Evolutionary conservation across 1,140 invertebrate genomes (phyloP), one percentile per base, ranked within the genome.

Genomic region (Listronotus oregonensis): DNA sequence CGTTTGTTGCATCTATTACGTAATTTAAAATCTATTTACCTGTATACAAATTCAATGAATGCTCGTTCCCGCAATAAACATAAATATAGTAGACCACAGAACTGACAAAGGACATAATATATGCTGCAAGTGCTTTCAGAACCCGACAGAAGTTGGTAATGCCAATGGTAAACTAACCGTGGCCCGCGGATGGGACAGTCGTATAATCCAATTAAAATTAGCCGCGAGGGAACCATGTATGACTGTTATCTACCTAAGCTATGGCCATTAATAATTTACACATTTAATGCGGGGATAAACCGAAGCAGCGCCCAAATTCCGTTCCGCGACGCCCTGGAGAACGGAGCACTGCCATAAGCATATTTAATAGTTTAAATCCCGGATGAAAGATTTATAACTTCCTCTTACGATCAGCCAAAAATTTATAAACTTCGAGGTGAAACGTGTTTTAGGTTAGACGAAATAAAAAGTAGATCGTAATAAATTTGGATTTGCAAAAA

Each of bases 171-270:
- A 61, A 61, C 44, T 55, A 55, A 65, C n/a, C 21, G 10, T 31
- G 46, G 42, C 39, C 21, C 44, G 11, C 11, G 49, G 52, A 58
- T 46, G 39, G 70, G 68, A 67, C 66, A 68, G 67, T 70, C 70
- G 58, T 73, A 74, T 75, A 75, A 74, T 75, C 74, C 72, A 75
- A 75, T 75, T 75, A 75, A 75, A 75, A 74, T 72, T 69, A 71
- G 72, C 61, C 74, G 67, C 72, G 50, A 40, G 72, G 71, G 72
- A 73, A 31, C 66, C 61, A 69, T 75, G 66, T 67, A 75, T 71
- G 73, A 72, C 69, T 73, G 72, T 73, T 75, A 75, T 74, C 72
- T 74, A 71, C 72, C 71, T 73, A 73, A 70, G 73, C 70, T 73
- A 67, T 54, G 66, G 64, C 69, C 71, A 73, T 71, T 75, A 71